phyloP scores from a whole-genome alignment of 2,113 vertebrate species.

The Seriola rivoliana region DNA sequence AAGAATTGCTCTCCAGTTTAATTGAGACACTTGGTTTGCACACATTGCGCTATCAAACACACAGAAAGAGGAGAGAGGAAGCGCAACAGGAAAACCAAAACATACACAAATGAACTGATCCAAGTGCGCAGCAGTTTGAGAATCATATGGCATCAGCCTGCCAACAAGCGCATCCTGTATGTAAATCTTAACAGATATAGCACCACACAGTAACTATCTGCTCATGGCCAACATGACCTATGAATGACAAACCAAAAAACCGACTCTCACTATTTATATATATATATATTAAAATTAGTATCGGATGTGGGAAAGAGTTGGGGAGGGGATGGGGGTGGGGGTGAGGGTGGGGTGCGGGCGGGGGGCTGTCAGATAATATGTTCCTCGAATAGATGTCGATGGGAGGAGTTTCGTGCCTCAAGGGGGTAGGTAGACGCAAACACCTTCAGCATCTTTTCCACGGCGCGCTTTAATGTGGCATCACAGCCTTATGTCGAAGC shows the following conservation, averaged over 20 bases:
- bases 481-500: conserved; percentile 63
- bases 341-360: conserved; percentile 12
- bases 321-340: background rate
- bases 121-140: background rate
- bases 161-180: background rate
- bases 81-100: background rate
- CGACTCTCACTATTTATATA: background rate
- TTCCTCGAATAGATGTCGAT: conserved; percentile 79
- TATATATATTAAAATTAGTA: conserved; percentile 19
- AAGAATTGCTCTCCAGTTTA: background rate
- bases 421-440: conserved; percentile 73
- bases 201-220: background rate
- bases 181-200: background rate
- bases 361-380: conserved; percentile 74
- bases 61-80: background rate
- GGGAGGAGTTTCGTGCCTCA: conserved; percentile 83
- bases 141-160: background rate
- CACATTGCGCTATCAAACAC: no score
- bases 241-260: conserved; percentile 20
- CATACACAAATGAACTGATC: background rate
- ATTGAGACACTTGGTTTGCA: background rate
- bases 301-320: conserved; percentile 36
- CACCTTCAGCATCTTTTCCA: conserved; percentile 82
- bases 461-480: conserved; percentile 58
- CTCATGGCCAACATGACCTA: background rate